Evolutionary conservation across 2,888 invertebrate species (phyloP).

Genomic region (Tholera decimalis): DNA sequence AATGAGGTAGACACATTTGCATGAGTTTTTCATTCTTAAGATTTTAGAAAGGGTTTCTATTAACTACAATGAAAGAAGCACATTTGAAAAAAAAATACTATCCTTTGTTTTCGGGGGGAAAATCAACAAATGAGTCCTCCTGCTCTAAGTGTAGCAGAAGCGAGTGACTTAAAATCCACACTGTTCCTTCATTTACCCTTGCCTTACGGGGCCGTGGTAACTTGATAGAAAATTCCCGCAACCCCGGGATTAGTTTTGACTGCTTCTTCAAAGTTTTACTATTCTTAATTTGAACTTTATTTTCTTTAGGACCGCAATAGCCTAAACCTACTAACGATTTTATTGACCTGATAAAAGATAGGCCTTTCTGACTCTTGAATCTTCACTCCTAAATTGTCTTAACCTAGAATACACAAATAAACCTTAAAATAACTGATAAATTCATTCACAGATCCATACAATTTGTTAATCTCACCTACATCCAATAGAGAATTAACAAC

Average conservation of each 20-base stretch:
- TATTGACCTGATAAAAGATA: too few species aligned
- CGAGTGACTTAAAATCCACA: too few species aligned
- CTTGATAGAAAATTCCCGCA: neutral
- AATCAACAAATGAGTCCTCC: too few species aligned
- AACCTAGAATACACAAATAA: neutral
- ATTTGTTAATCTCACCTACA: constrained; percentile 30
- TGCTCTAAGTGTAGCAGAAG: too few species aligned
- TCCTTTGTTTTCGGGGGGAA: too few species aligned
- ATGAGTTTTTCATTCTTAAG: neutral
- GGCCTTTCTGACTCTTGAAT: neutral
- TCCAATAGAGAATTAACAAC: constrained; percentile 12
- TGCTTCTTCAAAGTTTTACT: too few species aligned
- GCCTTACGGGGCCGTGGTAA: too few species aligned
- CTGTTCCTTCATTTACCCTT: too few species aligned
- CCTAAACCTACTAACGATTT: neutral
- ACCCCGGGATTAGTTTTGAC: too few species aligned
- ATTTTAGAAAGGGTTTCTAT: neutral
- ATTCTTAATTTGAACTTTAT: neutral
- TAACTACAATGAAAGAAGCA: neutral
- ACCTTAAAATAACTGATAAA: neutral
- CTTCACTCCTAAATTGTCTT: neutral
- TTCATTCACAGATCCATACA: constrained; percentile 1
- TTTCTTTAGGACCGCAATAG: neutral
- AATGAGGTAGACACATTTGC: neutral
- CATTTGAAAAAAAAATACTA: neutral